phyloP scores from a whole-genome alignment of 1,140 invertebrate species.

The Mercenaria mercenaria region DNA sequence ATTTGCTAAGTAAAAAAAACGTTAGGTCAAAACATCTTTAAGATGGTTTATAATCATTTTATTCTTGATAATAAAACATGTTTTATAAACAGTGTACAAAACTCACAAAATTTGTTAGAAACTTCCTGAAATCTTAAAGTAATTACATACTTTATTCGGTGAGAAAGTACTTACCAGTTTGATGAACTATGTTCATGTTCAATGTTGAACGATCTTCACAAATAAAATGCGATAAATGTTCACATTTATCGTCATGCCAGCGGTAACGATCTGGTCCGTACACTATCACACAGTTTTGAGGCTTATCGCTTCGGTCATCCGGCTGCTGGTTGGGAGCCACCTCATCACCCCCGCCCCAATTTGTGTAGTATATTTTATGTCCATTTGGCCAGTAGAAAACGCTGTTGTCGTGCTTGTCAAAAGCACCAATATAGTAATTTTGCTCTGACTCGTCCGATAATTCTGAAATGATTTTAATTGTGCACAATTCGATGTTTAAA shows the following conservation, averaged over 20 bases:
- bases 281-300: background rate
- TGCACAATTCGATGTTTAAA: background rate
- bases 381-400: conserved; percentile 17
- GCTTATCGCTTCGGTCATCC: background rate
- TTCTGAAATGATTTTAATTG: background rate
- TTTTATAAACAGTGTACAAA: no score
- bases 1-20: no score
- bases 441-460: background rate
- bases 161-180: background rate
- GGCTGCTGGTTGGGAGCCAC: conserved; percentile 5
- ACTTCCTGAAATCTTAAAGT: no score
- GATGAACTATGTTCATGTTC: background rate
- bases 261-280: conserved; percentile 17
- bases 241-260: conserved; percentile 27
- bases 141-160: no score
- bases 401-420: background rate
- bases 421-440: background rate
- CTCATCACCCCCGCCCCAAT: conserved; percentile 29
- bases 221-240: background rate
- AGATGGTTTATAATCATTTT: no score
- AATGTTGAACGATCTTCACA: conserved; percentile 7
- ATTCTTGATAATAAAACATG: no score
- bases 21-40: no score
- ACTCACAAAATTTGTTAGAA: no score
- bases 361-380: background rate